Evolutionary conservation across 2,888 invertebrate genomes (phyloP).

Genomic region (Epinotia bilunana): DNA sequence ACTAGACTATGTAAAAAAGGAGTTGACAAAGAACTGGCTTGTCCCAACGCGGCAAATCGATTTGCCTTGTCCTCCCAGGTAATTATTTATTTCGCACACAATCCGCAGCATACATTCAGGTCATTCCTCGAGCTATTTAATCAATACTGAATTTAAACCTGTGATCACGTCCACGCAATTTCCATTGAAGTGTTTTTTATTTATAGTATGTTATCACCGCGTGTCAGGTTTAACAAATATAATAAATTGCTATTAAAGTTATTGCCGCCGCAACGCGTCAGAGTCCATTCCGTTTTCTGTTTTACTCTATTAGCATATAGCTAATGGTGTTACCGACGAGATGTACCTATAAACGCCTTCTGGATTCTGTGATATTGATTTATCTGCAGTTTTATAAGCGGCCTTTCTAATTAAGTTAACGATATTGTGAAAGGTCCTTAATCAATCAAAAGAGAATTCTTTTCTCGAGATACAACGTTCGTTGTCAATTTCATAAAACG

Average conservation of each 20-base stretch:
- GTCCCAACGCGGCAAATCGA: no score
- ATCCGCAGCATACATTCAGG: no score
- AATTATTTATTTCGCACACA: no score
- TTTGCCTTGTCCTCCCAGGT: no score
- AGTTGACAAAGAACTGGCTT: no score
- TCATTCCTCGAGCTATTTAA: neutral
- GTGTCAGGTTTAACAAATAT: constrained; percentile 10
- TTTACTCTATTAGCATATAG: neutral
- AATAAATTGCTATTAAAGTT: constrained; percentile 12
- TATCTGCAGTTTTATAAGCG: neutral
- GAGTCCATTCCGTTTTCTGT: neutral
- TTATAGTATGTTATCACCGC: constrained; percentile 4
- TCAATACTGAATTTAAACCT: neutral
- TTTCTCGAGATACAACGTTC: neutral
- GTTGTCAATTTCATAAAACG: constrained; percentile 11
- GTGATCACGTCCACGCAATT: neutral
- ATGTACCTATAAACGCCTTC: neutral
- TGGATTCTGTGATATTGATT: neutral
- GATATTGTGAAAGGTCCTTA: neutral
- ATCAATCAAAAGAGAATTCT: neutral
- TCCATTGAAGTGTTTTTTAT: neutral
- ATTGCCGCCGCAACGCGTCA: neutral
- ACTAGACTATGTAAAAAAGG: no score
- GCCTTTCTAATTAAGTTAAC: neutral
- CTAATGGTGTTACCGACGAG: neutral